Conservation (phyloP, 2,797 vertebrate genomes). For the Propithecus perrieri region DNA sequence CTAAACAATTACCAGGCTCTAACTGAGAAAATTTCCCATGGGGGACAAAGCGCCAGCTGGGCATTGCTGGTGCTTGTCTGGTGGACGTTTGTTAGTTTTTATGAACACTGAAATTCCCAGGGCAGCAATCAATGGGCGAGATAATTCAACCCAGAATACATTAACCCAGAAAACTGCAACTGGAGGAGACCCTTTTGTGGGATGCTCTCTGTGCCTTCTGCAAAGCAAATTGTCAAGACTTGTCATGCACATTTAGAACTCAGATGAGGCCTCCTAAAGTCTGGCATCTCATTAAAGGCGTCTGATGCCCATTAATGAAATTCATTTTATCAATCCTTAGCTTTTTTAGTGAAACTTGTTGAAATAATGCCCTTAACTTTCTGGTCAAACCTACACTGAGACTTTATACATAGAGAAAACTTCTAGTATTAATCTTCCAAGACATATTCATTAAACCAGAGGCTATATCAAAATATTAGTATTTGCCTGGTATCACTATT, state of each 20-base stretch:
- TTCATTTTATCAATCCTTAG: slow-evolving; percentile 43
- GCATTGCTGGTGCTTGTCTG: slow-evolving; percentile 67
- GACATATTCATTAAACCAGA: slow-evolving; percentile 62
- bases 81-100: slow-evolving; percentile 59
- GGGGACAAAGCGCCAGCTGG: slow-evolving; percentile 75
- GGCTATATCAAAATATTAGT: slow-evolving; percentile 68
- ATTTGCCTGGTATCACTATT: slow-evolving; percentile 57
- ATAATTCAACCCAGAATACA: slow-evolving; percentile 57
- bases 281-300: slow-evolving; percentile 45
- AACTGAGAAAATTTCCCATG: slow-evolving; percentile 77
- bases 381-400: slow-evolving; percentile 44
- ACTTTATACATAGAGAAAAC: neutral
- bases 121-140: slow-evolving; percentile 66
- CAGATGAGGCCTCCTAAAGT: slow-evolving; percentile 33
- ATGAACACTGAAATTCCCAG: slow-evolving; percentile 65
- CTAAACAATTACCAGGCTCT: slow-evolving; percentile 64
- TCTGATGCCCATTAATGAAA: neutral
- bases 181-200: slow-evolving; percentile 29
- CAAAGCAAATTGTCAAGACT: neutral
- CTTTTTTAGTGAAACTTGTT: slow-evolving; percentile 51
- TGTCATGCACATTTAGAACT: slow-evolving; percentile 15
- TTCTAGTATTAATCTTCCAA: slow-evolving; percentile 32
- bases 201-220: neutral
- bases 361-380: slow-evolving; percentile 63
- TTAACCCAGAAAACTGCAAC: slow-evolving; percentile 63